Percentiles rank a stretch among this genome's conserved stretches.
These are phyloP conservation scores for Micronycteris hirsuta DNA, from an alignment of 2,113 vertebrate genomes.

Conservation along the genomic window DNA sequence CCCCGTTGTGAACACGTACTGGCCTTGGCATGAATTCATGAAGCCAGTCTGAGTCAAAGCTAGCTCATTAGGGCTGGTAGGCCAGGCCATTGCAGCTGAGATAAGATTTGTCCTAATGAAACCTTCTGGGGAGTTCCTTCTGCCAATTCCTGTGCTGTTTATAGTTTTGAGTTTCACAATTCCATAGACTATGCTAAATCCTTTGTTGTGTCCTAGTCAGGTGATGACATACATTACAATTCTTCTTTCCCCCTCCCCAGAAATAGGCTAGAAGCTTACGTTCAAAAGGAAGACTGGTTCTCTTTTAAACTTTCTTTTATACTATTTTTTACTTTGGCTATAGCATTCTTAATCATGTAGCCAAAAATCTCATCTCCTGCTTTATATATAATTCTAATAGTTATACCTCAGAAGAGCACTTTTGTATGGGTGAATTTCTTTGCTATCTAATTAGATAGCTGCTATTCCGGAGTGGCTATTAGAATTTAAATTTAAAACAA, in stretches of 20 bases:
- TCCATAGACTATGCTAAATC: neutral
- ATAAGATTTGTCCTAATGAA: slow-evolving; percentile 30
- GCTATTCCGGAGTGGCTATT: neutral
- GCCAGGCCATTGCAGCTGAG: neutral
- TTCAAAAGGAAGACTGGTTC: neutral
- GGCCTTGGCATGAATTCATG: neutral
- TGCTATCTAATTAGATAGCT: neutral
- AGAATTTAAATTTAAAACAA: neutral
- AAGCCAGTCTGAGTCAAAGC: slow-evolving; percentile 24
- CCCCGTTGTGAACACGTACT: neutral
- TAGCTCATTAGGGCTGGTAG: neutral
- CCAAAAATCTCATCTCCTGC: neutral
- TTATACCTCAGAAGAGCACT: neutral
- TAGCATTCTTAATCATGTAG: neutral
- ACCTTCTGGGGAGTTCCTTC: neutral
- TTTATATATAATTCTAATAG: neutral
- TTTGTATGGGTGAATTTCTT: neutral
- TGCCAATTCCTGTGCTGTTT: slow-evolving; percentile 22
- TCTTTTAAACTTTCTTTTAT: neutral
- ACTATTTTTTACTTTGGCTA: neutral
- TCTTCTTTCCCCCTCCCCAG: neutral
- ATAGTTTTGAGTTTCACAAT: neutral
- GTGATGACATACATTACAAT: neutral
- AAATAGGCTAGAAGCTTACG: neutral
- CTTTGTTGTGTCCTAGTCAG: neutral